Evolutionary conservation across 2,797 vertebrate species (phyloP).

Genomic region (Myiotriccus ornatus): DNA sequence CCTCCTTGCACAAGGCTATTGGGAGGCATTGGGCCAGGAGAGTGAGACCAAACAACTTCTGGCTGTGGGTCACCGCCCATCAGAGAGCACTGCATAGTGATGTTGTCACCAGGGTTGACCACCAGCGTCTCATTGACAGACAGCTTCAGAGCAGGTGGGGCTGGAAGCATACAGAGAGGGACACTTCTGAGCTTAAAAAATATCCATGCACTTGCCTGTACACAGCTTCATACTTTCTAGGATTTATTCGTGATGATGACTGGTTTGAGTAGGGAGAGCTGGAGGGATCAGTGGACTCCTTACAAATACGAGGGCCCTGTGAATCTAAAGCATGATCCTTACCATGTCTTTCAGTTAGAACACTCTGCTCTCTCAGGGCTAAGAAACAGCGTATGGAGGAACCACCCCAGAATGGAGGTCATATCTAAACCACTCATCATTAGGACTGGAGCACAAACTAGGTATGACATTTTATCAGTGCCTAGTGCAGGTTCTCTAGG

Average conservation of each 20-base stretch:
- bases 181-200: not conserved
- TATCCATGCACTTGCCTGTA: not conserved
- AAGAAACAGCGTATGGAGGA: not conserved
- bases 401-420: not conserved
- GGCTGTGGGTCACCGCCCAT: constrained; percentile 86
- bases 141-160: constrained; percentile 88
- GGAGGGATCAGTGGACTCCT: not conserved
- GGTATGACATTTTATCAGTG: not conserved
- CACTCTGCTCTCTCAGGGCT: not conserved
- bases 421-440: not conserved
- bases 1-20: constrained; percentile 82
- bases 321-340: not conserved
- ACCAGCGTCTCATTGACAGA: constrained; percentile 94
- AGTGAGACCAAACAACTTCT: constrained; percentile 88
- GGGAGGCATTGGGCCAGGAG: constrained; percentile 83
- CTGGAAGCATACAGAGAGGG: constrained; percentile 66
- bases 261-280: not conserved
- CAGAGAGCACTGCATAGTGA: constrained; percentile 89
- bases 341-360: not conserved
- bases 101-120: constrained; percentile 90
- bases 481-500: not conserved
- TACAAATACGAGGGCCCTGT: not conserved
- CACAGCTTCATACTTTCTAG: not conserved
- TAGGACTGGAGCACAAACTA: not conserved
- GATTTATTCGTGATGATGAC: not conserved